phyloP scores from a whole-genome alignment of 2,113 vertebrate species.

The Zosterops borbonicus region DNA sequence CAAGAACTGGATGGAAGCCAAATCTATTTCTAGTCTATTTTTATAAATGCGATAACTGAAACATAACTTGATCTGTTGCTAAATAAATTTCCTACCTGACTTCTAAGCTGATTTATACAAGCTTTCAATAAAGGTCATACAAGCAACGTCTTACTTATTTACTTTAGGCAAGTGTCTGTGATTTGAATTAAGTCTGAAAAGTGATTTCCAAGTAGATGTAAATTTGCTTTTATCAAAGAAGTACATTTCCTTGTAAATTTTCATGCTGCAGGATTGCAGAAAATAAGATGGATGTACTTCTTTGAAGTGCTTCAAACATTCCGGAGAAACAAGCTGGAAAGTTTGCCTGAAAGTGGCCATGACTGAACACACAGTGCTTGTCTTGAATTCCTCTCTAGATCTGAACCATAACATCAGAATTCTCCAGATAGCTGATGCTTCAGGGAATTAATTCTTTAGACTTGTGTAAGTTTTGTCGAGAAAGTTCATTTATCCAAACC shows the following conservation, averaged over 20 bases:
- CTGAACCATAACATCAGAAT: not conserved
- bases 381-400: slow-evolving; percentile 1
- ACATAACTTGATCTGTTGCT: not conserved
- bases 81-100: not conserved
- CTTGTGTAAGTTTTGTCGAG: not conserved
- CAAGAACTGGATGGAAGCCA: not conserved
- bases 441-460: not conserved
- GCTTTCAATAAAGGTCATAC: not conserved
- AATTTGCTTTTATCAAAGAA: not conserved
- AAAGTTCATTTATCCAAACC: not conserved
- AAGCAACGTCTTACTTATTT: not conserved
- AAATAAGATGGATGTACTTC: not conserved
- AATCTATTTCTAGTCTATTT: not conserved
- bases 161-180: not conserved
- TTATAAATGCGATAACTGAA: not conserved
- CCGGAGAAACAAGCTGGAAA: not conserved
- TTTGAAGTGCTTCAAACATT: not conserved
- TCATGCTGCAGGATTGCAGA: not conserved
- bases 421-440: not conserved
- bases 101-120: not conserved
- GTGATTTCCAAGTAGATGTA: not conserved
- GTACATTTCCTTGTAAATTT: not conserved
- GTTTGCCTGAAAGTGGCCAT: not conserved
- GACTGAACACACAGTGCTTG: not conserved
- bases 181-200: not conserved